Base-by-base conservation (phyloP, 2,113 vertebrate species). In the Geothlypis trichas region DNA sequence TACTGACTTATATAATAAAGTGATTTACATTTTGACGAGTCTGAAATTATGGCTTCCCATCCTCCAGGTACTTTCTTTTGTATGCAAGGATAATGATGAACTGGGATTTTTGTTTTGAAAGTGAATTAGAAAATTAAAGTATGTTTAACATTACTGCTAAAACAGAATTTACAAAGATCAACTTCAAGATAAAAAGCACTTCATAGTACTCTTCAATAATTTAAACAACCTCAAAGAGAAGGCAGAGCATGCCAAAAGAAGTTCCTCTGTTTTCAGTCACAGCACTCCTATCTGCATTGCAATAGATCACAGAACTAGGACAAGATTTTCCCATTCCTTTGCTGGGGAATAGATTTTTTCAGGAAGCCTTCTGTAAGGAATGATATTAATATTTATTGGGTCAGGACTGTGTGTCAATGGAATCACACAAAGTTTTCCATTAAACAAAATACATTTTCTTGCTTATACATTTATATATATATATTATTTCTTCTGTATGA, bases 171-270 rank as follows among this genome's bases (percentile, higher is more conserved):
- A 82, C 47, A 75, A 49, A 79, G 57, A 89, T 35, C 0, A 2
- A 85, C 87, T 49, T 72, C 57, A 94, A 49, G 58, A 84, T 13
- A 77, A 78, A 92, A 87, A 66, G 27, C 52, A 57, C n/a, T 75
- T 96, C 46, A 18, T 0, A 87, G 58, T 57, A 54, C 46, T 63
- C 44, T 81, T 81, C 83, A 91, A 87, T 92, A 94, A 97, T 95
- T 95, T 58, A 93, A 79, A 72, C 23, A 46, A 37, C 57, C 66
- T 95, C 73, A 81, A 94, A 89, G 66, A 42, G 55, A 87, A 79
- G 31, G 49, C 54, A 82, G 41, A 73, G 61, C 69, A 79, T 35
- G 77, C 46, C 71, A 82, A 62, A 89, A 57, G 37, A 82, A 79
- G 71, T 57, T 57, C 81, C 74, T 95, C 47, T 87, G 51, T 52